Evolutionary conservation across 2,888 invertebrate genomes (phyloP).

Genomic region (Xestobium rufovillosum): DNA sequence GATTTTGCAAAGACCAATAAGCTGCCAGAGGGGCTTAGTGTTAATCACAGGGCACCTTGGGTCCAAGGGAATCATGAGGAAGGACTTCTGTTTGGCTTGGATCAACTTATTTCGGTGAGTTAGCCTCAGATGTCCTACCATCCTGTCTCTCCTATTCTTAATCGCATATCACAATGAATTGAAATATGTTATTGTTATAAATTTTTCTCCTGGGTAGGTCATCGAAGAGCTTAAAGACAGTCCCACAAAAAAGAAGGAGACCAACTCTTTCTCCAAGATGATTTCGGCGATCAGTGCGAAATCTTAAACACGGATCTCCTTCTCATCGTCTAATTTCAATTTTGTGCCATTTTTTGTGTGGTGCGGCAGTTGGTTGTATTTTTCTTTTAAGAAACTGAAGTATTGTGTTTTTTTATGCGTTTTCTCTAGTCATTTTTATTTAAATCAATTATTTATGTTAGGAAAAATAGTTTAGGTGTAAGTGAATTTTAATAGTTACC

Average conservation of each 20-base stretch:
- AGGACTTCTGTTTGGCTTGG: constrained; percentile 87
- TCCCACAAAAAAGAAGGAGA: constrained; percentile 22
- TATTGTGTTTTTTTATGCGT: no score
- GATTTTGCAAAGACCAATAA: constrained; percentile 91
- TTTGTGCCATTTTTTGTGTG: no score
- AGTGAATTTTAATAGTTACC: no score
- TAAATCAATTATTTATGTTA: no score
- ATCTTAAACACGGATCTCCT: constrained; percentile 27
- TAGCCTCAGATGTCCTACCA: no score
- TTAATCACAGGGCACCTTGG: constrained; percentile 81
- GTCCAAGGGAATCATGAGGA: constrained; percentile 93
- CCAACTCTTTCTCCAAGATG: constrained; percentile 27
- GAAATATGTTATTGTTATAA: constrained; percentile 2
- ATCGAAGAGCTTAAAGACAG: constrained; percentile 27
- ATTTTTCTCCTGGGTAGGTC: constrained; percentile 28
- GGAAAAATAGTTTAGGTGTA: no score
- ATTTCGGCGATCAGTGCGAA: constrained; percentile 35
- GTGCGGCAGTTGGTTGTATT: no score
- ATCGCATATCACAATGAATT: constrained; percentile 5
- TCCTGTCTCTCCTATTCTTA: no score
- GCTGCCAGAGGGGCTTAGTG: constrained; percentile 58
- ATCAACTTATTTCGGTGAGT: constrained; percentile 75
- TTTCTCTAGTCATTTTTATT: no score
- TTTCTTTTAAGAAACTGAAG: no score
- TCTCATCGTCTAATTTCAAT: no score